Percentiles rank a stretch among this genome's conserved stretches.
Evolutionary conservation across 2,797 vertebrate species (phyloP).

Genomic region (Psittacula echo): DNA sequence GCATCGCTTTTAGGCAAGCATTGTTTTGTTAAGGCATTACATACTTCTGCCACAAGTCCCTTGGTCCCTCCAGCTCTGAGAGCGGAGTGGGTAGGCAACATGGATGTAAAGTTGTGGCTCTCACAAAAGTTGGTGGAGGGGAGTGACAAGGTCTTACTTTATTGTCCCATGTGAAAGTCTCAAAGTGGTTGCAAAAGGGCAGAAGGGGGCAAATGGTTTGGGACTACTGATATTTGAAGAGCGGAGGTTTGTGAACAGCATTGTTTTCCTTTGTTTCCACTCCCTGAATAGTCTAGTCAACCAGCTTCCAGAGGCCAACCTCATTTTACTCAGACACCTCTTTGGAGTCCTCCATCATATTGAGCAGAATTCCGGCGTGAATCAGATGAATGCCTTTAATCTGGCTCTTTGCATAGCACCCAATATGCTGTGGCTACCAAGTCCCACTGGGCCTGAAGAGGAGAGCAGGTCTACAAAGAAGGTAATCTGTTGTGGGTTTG

Average conservation of each 20-base stretch:
- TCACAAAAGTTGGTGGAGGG: neutral
- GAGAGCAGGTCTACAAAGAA: constrained; percentile 80
- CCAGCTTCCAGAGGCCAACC: constrained; percentile 80
- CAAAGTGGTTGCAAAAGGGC: neutral
- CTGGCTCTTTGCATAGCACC: constrained; percentile 84
- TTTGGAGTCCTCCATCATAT: constrained; percentile 81
- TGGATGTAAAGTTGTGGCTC: neutral
- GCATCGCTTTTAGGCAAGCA: accelerated
- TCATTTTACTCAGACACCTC: constrained; percentile 78
- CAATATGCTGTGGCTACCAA: constrained; percentile 82
- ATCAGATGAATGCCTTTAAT: constrained; percentile 85
- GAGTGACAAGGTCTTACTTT: neutral
- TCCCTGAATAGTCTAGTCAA: constrained; percentile 69
- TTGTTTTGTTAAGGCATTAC: neutral
- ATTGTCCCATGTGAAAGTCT: neutral
- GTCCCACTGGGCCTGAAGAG: constrained; percentile 76
- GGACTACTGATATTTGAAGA: neutral
- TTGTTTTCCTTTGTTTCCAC: neutral
- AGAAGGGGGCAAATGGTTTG: neutral
- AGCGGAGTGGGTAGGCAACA: neutral
- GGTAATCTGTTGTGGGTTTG: constrained; percentile 40
- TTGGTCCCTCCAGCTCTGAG: neutral
- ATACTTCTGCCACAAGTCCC: neutral
- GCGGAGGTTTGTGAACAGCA: neutral
- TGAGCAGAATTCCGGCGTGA: constrained; percentile 76